Percentiles rank a stretch among this genome's conserved stretches.
Conservation (phyloP, 1,140 invertebrate species). For the Drosophila bocqueti region DNA sequence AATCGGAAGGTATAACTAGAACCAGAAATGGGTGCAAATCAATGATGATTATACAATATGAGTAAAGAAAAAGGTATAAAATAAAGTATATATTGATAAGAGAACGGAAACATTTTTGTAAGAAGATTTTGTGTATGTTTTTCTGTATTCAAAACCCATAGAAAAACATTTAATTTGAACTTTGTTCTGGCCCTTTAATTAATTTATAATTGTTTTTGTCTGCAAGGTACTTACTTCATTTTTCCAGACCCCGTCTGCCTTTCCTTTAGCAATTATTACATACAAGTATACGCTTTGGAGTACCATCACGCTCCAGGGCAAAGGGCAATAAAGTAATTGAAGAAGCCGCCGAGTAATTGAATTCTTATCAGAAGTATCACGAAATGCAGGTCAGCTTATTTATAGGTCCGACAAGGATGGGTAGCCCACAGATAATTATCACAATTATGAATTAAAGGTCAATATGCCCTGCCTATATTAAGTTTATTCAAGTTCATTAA, state of each 20-base stretch:
- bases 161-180: background rate
- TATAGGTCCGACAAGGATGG: constrained; percentile 10
- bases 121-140: background rate
- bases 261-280: background rate
- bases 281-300: background rate
- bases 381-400: constrained; percentile 25
- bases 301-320: background rate
- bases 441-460: constrained; percentile 22
- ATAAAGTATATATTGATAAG: background rate
- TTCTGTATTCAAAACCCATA: background rate
- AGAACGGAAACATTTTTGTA: background rate
- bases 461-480: background rate
- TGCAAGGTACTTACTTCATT: background rate
- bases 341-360: constrained; percentile 20
- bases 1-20: constrained; percentile 4
- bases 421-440: constrained; percentile 9
- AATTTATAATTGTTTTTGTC: background rate
- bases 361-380: constrained; percentile 26
- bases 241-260: background rate
- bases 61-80: background rate
- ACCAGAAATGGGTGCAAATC: constrained; percentile 1
- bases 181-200: background rate
- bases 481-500: background rate
- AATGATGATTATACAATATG: background rate
- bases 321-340: constrained; percentile 21